phyloP scores from a whole-genome alignment of 2,113 vertebrate genomes.

The Apteryx mantelli region DNA sequence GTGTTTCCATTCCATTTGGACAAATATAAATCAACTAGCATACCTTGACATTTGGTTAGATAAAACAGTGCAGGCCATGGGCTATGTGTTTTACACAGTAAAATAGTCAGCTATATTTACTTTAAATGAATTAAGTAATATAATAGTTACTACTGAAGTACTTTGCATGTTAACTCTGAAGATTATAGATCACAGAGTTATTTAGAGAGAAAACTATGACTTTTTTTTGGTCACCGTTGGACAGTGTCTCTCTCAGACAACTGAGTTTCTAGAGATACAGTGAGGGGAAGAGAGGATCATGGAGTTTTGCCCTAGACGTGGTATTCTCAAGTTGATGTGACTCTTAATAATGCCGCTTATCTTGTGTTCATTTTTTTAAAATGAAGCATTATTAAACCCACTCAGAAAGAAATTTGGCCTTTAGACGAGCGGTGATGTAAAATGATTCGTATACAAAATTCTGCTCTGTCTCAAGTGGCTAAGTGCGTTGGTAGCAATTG shows the following conservation, averaged over 20 bases:
- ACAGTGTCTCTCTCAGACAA: neutral
- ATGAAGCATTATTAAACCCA: neutral
- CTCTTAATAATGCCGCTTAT: neutral
- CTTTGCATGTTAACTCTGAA: neutral
- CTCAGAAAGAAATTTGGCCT: neutral
- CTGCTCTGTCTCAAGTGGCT: neutral
- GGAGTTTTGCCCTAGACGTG: neutral
- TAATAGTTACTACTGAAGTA: neutral
- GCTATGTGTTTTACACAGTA: neutral
- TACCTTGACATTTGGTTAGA: neutral
- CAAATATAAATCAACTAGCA: neutral
- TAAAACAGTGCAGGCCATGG: neutral
- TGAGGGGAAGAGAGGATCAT: neutral
- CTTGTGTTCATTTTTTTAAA: neutral
- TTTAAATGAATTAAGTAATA: neutral
- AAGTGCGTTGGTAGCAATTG: neutral
- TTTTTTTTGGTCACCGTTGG: neutral
- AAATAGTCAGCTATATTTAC: neutral
- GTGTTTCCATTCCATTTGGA: neutral
- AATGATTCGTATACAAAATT: neutral
- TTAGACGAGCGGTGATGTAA: neutral
- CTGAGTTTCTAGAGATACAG: neutral
- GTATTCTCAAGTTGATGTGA: neutral
- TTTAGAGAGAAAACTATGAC: neutral
- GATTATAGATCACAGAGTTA: neutral